A percentile compares a stretch with the other conserved stretches of the same genome.
Conservation (phyloP, 1,140 invertebrate species). For the Diploscapter pachys region DNA sequence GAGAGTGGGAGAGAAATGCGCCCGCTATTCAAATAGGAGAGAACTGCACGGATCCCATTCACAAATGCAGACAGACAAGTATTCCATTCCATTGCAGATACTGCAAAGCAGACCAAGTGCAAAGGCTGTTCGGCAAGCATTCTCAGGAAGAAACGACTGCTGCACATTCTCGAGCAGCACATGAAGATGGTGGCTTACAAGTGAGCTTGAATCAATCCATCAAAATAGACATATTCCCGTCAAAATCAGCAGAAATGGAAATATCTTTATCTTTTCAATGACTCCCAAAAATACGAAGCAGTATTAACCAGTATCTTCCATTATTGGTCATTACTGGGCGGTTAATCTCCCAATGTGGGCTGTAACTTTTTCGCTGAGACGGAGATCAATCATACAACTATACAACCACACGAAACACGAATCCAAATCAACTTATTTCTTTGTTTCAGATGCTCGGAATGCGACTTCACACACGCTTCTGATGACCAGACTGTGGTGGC, state of each 20-base stretch:
- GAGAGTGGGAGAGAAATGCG: too few relatives aligned
- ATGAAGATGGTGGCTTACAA: slow-evolving; percentile 2
- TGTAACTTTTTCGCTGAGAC: too few relatives aligned
- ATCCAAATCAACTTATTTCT: background rate
- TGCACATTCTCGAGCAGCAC: slow-evolving; percentile 33
- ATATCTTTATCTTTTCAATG: background rate
- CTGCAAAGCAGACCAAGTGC: slow-evolving; percentile 48
- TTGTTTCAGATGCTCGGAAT: slow-evolving; percentile 7
- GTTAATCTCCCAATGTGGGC: too few relatives aligned
- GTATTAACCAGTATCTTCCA: background rate
- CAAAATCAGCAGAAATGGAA: background rate
- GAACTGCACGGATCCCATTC: too few relatives aligned
- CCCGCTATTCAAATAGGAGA: too few relatives aligned
- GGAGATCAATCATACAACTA: too few relatives aligned
- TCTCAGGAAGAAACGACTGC: slow-evolving; percentile 24
- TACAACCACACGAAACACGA: background rate
- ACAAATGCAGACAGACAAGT: too few relatives aligned
- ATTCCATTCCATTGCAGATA: slow-evolving; percentile 28
- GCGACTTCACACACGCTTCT: slow-evolving; percentile 18
- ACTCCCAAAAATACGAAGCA: background rate
- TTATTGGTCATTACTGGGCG: too few relatives aligned
- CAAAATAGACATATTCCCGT: background rate
- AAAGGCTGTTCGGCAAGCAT: slow-evolving; percentile 37
- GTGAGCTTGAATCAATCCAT: slow-evolving; percentile 2
- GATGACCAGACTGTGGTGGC: slow-evolving; percentile 1